Percentiles rank a stretch among this genome's conserved stretches.
Conservation (phyloP, 2,888 invertebrate species). For the Gandaritis pyraliata region DNA sequence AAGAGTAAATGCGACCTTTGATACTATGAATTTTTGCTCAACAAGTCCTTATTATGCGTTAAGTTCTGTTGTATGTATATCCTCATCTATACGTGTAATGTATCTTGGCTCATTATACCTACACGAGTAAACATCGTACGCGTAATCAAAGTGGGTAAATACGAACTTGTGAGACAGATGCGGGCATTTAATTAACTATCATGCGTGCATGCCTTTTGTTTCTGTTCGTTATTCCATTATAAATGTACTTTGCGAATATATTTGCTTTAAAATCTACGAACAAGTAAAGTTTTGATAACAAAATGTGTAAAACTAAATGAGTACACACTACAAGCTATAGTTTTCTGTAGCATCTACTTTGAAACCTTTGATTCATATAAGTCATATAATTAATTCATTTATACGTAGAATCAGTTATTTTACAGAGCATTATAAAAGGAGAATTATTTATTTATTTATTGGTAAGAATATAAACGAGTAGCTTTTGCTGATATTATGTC, state of each 20-base stretch:
- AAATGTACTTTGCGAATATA: constrained; percentile 7
- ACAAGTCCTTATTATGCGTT: too few relatives aligned
- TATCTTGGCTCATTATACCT: constrained; percentile 15
- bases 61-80: too few relatives aligned
- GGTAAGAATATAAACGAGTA: too few relatives aligned
- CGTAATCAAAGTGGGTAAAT: constrained; percentile 69
- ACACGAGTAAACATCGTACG: constrained; percentile 35
- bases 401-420: too few relatives aligned
- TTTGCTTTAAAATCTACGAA: constrained; percentile 15
- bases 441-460: too few relatives aligned
- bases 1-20: too few relatives aligned
- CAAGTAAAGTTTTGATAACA: constrained; percentile 12
- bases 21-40: too few relatives aligned
- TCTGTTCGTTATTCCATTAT: constrained; percentile 27
- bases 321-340: background rate
- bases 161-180: constrained; percentile 65
- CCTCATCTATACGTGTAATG: background rate
- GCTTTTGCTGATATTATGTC: too few relatives aligned
- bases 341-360: background rate
- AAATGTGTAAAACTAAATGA: constrained; percentile 12
- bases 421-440: too few relatives aligned
- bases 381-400: too few relatives aligned
- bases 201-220: constrained; percentile 40
- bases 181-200: constrained; percentile 64
- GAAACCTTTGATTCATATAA: too few relatives aligned